phyloP scores from a whole-genome alignment of 2,113 vertebrate genomes.

The Rhinoderma darwinii region DNA sequence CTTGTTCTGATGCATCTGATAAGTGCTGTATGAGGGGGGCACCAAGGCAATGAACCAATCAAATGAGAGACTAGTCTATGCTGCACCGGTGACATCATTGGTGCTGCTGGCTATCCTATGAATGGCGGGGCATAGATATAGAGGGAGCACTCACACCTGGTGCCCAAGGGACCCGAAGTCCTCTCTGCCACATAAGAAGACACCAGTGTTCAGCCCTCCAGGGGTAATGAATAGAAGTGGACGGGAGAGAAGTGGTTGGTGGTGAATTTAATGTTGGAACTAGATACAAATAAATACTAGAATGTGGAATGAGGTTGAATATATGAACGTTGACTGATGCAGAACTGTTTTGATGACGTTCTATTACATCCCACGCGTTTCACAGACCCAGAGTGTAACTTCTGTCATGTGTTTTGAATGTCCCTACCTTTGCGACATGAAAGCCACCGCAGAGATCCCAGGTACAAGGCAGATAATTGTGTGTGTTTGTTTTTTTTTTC shows the following conservation, averaged over 20 bases:
- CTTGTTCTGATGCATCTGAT: too few species aligned
- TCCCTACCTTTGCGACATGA: constrained; percentile 23
- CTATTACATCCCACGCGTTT: background rate
- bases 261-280: background rate
- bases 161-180: too few species aligned
- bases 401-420: background rate
- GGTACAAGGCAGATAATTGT: background rate
- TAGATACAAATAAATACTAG: background rate
- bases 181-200: too few species aligned
- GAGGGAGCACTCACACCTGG: too few species aligned
- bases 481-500: constrained; percentile 1
- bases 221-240: too few species aligned
- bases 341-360: background rate
- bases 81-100: too few species aligned
- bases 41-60: background rate
- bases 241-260: too few species aligned
- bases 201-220: too few species aligned
- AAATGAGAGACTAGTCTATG: too few species aligned
- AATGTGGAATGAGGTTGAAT: background rate
- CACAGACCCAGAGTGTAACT: background rate
- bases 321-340: background rate
- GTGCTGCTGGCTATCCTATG: too few species aligned
- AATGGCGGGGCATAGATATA: too few species aligned
- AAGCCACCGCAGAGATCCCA: constrained; percentile 20
- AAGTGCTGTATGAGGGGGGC: background rate